These are phyloP conservation scores for Ecdyonurus torrentis DNA, from an alignment of 2,888 invertebrate genomes.

Conservation along the genomic window DNA sequence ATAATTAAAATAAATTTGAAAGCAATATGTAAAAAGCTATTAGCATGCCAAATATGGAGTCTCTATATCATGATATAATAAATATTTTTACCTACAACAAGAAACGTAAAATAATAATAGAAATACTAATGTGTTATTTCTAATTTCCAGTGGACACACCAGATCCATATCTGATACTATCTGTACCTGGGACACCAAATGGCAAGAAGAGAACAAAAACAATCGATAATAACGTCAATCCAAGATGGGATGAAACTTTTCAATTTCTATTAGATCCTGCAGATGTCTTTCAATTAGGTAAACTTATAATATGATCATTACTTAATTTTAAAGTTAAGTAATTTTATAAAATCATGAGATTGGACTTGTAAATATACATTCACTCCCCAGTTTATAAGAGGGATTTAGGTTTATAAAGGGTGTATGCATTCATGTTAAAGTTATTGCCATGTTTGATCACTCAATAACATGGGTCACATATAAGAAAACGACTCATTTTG, in stretches of 20 bases:
- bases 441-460: too few species aligned
- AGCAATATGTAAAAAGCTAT: neutral
- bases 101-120: neutral
- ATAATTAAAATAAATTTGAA: too few species aligned
- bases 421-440: too few species aligned
- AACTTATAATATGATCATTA: neutral
- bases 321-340: neutral
- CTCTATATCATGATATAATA: neutral
- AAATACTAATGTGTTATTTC: neutral
- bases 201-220: slow-evolving; percentile 22
- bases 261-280: slow-evolving; percentile 22
- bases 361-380: neutral
- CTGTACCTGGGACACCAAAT: slow-evolving; percentile 23
- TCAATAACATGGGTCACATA: too few species aligned
- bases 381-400: too few species aligned
- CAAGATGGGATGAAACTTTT: slow-evolving; percentile 26
- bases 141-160: slow-evolving; percentile 17
- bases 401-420: too few species aligned
- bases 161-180: slow-evolving; percentile 25
- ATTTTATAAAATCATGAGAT: neutral
- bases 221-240: slow-evolving; percentile 23
- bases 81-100: neutral
- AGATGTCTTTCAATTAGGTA: neutral
- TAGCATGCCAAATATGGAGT: neutral
- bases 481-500: too few species aligned